Evolutionary conservation across 2,888 invertebrate species (phyloP), one percentile per base, ranked within the genome.

Genomic region (Iselma pallidipennis): DNA sequence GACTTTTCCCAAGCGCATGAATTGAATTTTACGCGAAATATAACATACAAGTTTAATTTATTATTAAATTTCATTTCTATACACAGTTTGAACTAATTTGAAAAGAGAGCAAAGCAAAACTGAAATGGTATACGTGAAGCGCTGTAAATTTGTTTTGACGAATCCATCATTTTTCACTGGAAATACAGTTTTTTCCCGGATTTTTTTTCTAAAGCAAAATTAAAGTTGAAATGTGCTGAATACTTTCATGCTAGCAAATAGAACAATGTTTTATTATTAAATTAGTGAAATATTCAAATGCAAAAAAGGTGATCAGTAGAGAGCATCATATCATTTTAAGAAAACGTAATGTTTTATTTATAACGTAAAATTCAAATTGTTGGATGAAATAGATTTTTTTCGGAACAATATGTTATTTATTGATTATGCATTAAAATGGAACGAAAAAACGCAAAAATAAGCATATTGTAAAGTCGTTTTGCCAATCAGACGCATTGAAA

Each of bases 391-490:
- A 16, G 37, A 16, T 45, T 45, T 45, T 21, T 10, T 21, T 10
- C 45, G 5, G 70, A 69, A 71, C 74, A 76, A 76, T 75, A 75
- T 74, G 75, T 74, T 78, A 76, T 78, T 73, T 78, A 79, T 79
- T 75, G 79, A 79, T 79, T 79, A 76, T 73, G 72, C 76, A 78
- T 78, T 79, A 79, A 77, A 79, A 70, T 65, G 67, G 60, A 60
- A 66, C 71, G 71, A 72, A 75, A 72, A 75, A 74, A 73, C 71
- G 74, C 71, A 75, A 76, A 77, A 78, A 74, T 76, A 77, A 78
- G 76, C 78, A 76, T 76, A 78, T 78, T 77, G 77, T 76, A 78
- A 77, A 78, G 78, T 78, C 77, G 75, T 79, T 80, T 76, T 75
- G 77, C 75, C 75, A 75, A 75, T 78, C 75, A 76, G 77, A 77